phyloP scores from a whole-genome alignment of 2,888 invertebrate genomes.

The Chymomyza caudatula region DNA sequence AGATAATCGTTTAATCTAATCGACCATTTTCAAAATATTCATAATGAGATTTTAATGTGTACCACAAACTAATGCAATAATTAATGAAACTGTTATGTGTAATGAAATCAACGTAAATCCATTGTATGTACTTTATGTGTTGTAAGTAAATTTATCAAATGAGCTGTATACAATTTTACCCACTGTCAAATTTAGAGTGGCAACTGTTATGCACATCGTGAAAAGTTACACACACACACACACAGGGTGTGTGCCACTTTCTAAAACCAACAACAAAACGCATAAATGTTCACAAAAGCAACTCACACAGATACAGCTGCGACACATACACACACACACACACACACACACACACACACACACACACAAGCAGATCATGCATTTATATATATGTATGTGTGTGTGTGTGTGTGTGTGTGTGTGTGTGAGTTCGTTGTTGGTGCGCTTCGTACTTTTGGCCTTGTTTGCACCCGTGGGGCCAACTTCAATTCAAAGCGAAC shows the following conservation, averaged over 20 bases:
- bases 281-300: constrained; percentile 53
- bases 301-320: constrained; percentile 16
- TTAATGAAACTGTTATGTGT: too few species aligned
- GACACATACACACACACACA: constrained; percentile 17
- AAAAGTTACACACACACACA: constrained; percentile 5
- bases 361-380: neutral
- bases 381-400: constrained; percentile 1
- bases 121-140: too few species aligned
- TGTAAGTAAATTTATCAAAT: too few species aligned
- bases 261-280: constrained; percentile 50
- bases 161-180: too few species aligned
- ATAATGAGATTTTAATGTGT: too few species aligned
- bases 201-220: constrained; percentile 7
- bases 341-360: neutral
- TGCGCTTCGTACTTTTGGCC: constrained; percentile 57
- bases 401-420: constrained; percentile 5
- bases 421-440: neutral
- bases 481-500: constrained; percentile 73
- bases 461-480: constrained; percentile 67
- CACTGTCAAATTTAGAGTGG: too few species aligned
- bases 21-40: too few species aligned
- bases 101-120: too few species aligned
- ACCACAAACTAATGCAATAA: too few species aligned
- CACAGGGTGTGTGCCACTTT: constrained; percentile 49
- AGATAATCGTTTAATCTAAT: too few species aligned